These are phyloP conservation scores for Resseliella maxima DNA, from an alignment of 2,888 invertebrate species.

Conservation along the genomic window DNA sequence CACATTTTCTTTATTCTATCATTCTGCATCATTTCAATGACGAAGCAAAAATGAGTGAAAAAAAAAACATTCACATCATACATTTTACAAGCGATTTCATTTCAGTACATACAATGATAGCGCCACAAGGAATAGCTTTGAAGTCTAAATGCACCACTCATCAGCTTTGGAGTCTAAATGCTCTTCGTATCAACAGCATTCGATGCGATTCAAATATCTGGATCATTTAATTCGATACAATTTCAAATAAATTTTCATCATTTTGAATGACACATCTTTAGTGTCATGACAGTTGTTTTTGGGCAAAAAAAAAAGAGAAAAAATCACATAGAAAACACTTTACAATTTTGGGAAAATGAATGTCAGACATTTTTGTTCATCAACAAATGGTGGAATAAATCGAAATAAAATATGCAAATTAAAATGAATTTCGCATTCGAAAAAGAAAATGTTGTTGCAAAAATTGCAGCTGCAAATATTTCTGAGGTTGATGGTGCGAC, in stretches of 20 bases:
- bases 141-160: too few species aligned
- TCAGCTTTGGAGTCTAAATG: too few species aligned
- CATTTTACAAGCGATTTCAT: too few species aligned
- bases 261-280: background rate
- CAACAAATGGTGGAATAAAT: background rate
- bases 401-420: slow-evolving; percentile 19
- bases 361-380: background rate
- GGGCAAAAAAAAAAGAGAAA: background rate
- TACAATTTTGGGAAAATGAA: background rate
- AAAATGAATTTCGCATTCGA: background rate
- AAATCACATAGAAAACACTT: background rate
- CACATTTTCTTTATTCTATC: background rate
- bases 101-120: too few species aligned
- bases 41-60: too few species aligned
- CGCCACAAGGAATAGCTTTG: too few species aligned
- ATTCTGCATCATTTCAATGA: too few species aligned
- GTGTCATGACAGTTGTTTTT: background rate
- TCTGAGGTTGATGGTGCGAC: background rate
- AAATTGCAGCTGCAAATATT: background rate
- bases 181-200: too few species aligned
- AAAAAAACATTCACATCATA: too few species aligned
- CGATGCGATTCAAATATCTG: background rate
- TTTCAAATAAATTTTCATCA: background rate
- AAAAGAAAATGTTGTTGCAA: background rate
- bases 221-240: background rate